Base-by-base conservation (phyloP, 37 sponge, comb jelly and placozoan genomes). In the Lycopodina hypogea region DNA sequence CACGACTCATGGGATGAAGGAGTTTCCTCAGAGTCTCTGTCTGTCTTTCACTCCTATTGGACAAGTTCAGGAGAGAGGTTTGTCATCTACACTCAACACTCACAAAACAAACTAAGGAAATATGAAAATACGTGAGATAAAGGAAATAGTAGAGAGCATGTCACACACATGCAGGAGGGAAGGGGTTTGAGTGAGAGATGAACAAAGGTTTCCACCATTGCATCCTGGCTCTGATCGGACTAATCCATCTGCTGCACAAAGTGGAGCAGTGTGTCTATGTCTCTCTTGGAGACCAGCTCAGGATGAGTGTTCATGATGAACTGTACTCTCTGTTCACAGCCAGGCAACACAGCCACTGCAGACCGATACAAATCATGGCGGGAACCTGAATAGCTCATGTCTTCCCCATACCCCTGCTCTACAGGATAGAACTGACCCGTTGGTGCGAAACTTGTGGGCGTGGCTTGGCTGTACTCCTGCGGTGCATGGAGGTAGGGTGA, bases 281-380 rank as follows among this genome's bases (percentile, higher is more conserved):
- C 66, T 65, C 17, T 32, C 32, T 65, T 11, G 35, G 30, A 32
- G 17, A 30, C 17, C 8, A 65, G 34, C 69, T 60, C 14, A 0
- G 82, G 74, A 40, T 72, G 24, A n/a, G 2, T 23, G 17, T 32
- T 8, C 64, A 81, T 35, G 15, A 72, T 42, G 18, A 7, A 26
- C 6, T 73, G 3, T 1, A 81, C 60, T 26, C 51, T 19, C 7
- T 81, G 65, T 21, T 42, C 63, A 34, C 64, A 50, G 28, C 55
- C 82, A 42, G 82, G 82, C 26, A 72, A 72, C 21, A 72, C 61
- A 28, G 50, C 62, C 29, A 40, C 11, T 7, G 67, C 65, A 14
- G 55, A 0, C 37, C 26, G 65, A 52, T 63, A 81, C 63, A 80
- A 56, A 1, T 32, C 42, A 39, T 58, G 50, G 18, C 66, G 18